These are phyloP conservation scores for Spizaetus ornatus DNA, from an alignment of 2,113 vertebrate species.

Conservation along the genomic window DNA sequence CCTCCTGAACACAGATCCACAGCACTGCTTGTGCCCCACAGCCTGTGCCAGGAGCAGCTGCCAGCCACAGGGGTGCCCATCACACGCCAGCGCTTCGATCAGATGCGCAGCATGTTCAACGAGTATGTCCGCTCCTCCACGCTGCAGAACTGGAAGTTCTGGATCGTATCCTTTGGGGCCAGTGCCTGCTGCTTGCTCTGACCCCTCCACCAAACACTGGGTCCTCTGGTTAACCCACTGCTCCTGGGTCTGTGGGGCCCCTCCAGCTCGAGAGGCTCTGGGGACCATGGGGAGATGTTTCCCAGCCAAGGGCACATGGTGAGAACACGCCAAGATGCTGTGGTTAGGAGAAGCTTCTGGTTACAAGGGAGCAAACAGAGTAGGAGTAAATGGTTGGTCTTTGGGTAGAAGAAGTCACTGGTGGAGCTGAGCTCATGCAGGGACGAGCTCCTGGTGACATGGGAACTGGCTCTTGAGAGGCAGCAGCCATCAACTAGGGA, in stretches of 20 bases:
- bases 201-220: neutral
- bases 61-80: slow-evolving; percentile 93
- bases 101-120: slow-evolving; percentile 92
- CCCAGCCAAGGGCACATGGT: neutral
- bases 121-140: slow-evolving; percentile 88
- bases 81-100: slow-evolving; percentile 90
- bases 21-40: slow-evolving; percentile 3
- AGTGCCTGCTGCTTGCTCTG: neutral
- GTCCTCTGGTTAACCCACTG: neutral
- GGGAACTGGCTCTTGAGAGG: neutral
- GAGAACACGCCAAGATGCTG: fast-evolving
- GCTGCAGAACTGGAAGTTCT: slow-evolving; percentile 97
- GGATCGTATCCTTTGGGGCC: slow-evolving; percentile 89
- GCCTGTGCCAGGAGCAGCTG: slow-evolving; percentile 92
- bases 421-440: neutral
- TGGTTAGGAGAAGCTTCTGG: neutral
- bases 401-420: neutral
- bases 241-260: neutral
- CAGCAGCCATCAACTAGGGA: neutral
- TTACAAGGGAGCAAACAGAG: neutral
- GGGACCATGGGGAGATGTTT: neutral
- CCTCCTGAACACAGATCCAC: fast-evolving
- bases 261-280: neutral
- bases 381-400: neutral
- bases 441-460: neutral